A percentile compares a stretch with the other conserved stretches of the same genome.
Conservation (phyloP, 1,140 invertebrate species). For the Heliconius congener region DNA sequence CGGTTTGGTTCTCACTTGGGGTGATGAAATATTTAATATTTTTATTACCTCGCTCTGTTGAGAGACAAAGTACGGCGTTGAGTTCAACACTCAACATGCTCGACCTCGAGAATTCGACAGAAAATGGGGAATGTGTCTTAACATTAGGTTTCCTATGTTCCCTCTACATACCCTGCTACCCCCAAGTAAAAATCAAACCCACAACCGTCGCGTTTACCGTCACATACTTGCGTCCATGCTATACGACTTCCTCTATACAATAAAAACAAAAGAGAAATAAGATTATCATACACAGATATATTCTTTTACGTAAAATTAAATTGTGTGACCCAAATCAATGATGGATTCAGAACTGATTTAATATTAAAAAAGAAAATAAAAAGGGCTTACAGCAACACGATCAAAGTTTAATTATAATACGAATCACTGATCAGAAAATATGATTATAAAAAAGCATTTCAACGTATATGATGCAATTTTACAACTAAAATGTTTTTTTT, state of each 20-base stretch:
- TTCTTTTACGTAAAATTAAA: neutral
- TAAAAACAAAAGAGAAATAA: no score
- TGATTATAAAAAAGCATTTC: neutral
- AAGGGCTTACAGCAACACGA: neutral
- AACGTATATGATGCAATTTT: neutral
- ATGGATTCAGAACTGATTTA: neutral
- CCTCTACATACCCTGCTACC: no score
- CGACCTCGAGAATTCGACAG: no score
- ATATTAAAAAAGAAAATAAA: neutral
- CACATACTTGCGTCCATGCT: neutral
- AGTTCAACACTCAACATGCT: no score
- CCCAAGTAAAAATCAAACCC: neutral
- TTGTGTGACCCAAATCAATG: neutral
- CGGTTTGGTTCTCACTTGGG: no score
- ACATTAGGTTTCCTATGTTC: no score
- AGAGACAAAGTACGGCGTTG: neutral
- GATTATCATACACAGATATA: no score
- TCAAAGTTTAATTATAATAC: neutral
- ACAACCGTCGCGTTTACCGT: neutral
- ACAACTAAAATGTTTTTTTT: neutral
- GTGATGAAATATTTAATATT: no score
- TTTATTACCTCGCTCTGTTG: neutral
- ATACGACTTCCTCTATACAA: no score
- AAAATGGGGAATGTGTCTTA: no score
- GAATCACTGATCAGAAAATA: constrained; percentile 8